These are phyloP conservation scores for Myotis daubentonii DNA, from an alignment of 2,797 vertebrate genomes.

Conservation along the genomic window DNA sequence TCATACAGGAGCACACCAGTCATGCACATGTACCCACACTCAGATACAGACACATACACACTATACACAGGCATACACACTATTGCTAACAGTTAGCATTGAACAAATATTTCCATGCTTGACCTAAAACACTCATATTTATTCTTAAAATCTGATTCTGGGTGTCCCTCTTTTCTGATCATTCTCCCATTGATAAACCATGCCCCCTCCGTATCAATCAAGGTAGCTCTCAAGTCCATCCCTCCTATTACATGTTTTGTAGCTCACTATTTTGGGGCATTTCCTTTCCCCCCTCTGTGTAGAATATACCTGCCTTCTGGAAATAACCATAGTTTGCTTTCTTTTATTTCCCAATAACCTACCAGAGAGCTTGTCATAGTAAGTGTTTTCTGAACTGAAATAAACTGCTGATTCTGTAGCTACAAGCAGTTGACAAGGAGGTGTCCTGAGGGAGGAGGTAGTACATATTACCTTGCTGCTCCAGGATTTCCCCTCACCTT, in stretches of 20 bases:
- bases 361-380: conserved; percentile 11
- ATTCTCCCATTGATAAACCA: not conserved
- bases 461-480: not conserved
- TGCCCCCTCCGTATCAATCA: not conserved
- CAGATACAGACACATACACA: not conserved
- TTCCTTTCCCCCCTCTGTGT: not conserved
- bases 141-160: not conserved
- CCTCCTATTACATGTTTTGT: not conserved
- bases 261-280: not conserved
- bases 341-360: conserved; percentile 42
- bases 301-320: not conserved
- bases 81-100: not conserved
- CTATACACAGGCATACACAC: not conserved
- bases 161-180: not conserved
- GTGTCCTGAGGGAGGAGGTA: not conserved
- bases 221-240: not conserved
- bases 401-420: conserved; percentile 18
- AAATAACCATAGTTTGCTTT: conserved; percentile 35
- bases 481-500: not conserved
- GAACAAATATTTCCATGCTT: not conserved
- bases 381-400: conserved; percentile 40
- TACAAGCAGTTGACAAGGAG: conserved; percentile 1
- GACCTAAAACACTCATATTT: not conserved
- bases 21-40: not conserved
- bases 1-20: not conserved